Conservation (phyloP, 2,888 invertebrate species). For the Yponomeuta cagnagella region DNA sequence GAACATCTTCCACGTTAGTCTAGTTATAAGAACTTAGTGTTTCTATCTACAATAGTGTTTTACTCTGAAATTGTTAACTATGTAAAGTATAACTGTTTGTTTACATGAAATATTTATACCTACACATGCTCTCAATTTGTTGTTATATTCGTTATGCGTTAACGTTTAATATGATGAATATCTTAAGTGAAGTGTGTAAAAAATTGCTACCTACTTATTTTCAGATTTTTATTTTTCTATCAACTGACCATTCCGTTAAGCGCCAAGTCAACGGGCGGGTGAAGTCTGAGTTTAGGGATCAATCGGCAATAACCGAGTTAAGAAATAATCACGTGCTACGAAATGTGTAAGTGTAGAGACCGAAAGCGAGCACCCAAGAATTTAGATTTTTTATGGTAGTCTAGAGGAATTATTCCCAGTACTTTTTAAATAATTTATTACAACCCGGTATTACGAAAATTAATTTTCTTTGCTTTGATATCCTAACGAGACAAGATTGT, state of each 20-base stretch:
- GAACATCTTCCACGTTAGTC: slow-evolving; percentile 67
- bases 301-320: slow-evolving; percentile 54
- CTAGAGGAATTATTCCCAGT: slow-evolving; percentile 55
- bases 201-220: slow-evolving; percentile 74
- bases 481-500: slow-evolving; percentile 25
- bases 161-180: slow-evolving; percentile 58
- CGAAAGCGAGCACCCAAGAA: slow-evolving; percentile 37
- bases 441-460: slow-evolving; percentile 3
- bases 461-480: neutral
- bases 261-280: slow-evolving; percentile 46
- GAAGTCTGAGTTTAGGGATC: slow-evolving; percentile 53
- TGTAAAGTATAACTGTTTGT: slow-evolving; percentile 60
- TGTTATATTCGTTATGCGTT: slow-evolving; percentile 53
- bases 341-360: slow-evolving; percentile 62
- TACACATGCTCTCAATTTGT: slow-evolving; percentile 54
- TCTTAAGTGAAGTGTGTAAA: slow-evolving; percentile 69
- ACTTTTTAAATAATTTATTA: slow-evolving; percentile 32
- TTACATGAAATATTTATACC: slow-evolving; percentile 60
- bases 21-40: slow-evolving; percentile 68
- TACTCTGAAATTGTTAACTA: slow-evolving; percentile 67
- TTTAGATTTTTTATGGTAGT: slow-evolving; percentile 65
- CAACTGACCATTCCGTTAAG: slow-evolving; percentile 66
- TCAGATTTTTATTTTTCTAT: slow-evolving; percentile 74
- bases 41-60: slow-evolving; percentile 64
- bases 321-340: slow-evolving; percentile 42